Evolutionary conservation across 2,888 invertebrate genomes (phyloP), one percentile per base, ranked within the genome.

Genomic region (Ceriagrion tenellum): DNA sequence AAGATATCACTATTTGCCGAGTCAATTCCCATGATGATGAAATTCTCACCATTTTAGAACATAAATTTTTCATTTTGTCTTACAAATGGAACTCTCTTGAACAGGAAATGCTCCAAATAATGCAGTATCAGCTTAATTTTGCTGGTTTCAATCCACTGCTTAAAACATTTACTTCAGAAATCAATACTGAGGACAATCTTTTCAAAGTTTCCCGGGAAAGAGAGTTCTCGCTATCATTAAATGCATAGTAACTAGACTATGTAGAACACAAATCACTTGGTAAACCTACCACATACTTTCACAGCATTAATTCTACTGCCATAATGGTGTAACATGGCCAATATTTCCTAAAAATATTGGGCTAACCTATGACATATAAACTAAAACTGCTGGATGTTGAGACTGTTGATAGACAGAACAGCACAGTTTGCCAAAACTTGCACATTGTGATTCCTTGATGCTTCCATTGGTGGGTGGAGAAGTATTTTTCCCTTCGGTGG

Each of bases 281-380:
- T 81, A 8, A 81, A 12, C 81, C 81, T 81, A 35, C 35, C 30
- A 81, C 30, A 81, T 81, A 81, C 69, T n/a, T 69, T 69, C 1
- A 18, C 3, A 81, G 12, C 26, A 81, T 81, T 35, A 81, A 35
- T 26, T 35, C 13, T 35, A 35, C 13, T 35, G 35, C 26, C 16
- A 35, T 35, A 81, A 35, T 69, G 93, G 93, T 93, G 69, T 93
- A 93, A 93, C 93, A 93, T 93, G 93, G 69, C 93, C 93, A 69
- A 47, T 93, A 23, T n/a, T n/a, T n/a, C 40, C 23, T 69, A 26
- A 55, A n/a, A 26, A 74, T 93, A 74, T 47, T 69, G 4, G 16
- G 13, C 30, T 30, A 81, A 16, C 81, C 81, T 81, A 81, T 18
- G 18, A 16, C 30, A 13, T 81, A 35, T 16, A 35, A 35, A 35